Evolutionary conservation across 1,140 invertebrate genomes (phyloP), one percentile per base, ranked within the genome.

Genomic region (Diabrotica virgifera): DNA sequence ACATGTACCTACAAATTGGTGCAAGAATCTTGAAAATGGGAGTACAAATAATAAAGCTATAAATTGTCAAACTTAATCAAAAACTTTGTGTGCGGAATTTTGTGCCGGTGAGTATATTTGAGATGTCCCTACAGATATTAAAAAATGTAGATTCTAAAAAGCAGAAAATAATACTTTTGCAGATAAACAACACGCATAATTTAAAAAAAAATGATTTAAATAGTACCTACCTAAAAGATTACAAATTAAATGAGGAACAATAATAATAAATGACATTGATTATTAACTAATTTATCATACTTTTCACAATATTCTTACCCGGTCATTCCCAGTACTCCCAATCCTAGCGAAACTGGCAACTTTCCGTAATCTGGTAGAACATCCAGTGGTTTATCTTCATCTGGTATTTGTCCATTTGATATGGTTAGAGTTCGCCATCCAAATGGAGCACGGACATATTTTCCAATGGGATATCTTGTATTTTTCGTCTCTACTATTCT

Each of bases 341-440:
- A 52, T 35, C 12, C 62, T 52, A 83, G 74, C 0, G 85, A 85
- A 5, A 74, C 8, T 5, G 85, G 78, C 13, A 86, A 65, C 59
- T 78, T 72, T 56, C 75, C 78, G 53, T 83, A 71, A 6, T 81
- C 80, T 63, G 85, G 40, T 38, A 80, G 54, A 38, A 75, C 77
- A 10, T 63, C 52, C 12, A 61, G 35, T 13, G 62, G 61, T 36
- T 50, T 36, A 56, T 35, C 60, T 12, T 61, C 56, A 35, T 50
- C 24, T 36, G 61, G 12, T 36, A 37, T 5, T 38, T 14, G 54
- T 52, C 51, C 63, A 57, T 54, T 60, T 35, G 59, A 59, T 65
- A 85, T 75, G 5, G 85, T 85, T 68, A 85, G 82, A 3, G 82
- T 83, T 56, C 84, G 78, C 85, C 84, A 86, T 11, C 84, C 84